Evolutionary conservation across 64 coral and sea anemone species (phyloP), one percentile per base, ranked within the genome.

Genomic region (Montipora efflorescens): DNA sequence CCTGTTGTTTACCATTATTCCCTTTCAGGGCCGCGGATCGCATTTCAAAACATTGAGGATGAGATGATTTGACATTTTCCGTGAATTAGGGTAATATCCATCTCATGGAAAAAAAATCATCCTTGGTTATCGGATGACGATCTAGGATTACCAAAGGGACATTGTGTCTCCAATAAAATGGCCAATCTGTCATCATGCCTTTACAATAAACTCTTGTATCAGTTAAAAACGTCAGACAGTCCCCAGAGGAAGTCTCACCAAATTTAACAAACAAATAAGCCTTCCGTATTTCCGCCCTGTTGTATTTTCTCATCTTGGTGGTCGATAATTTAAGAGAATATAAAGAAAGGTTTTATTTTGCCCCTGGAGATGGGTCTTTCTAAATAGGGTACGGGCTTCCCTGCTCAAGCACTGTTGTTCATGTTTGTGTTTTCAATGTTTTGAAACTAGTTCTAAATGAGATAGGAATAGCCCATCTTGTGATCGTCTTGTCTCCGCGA

Each of bases 151-250:
- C 82, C 18, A 85, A 67, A 45, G 82, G 82, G 82, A 85, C 82
- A 85, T 71, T 71, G 66, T 85, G 82, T 85, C 82, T 85, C 82
- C 82, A 85, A 69, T 71, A 70, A 85, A 83, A 46, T 20, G 21
- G 16, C 66, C 46, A 47, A 70, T 85, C 82, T 85, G 82, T 85
- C 82, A 85, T 47, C 82, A 85, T 19, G 66, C 82, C 82, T 85
- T 71, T 85, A 47, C 64, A 85, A 85, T 85, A 85, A 85, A 70
- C 66, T 67, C 70, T 85, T 85, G 62, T 85, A 70, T 85, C 82
- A 85, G 82, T 70, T 85, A 85, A 49, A 85, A 85, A 71, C 48
- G 62, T 71, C 82, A 71, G 8, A 85, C 64, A 85, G 62, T 28
- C 82, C 82, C 67, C 45, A 85, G 51, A 64, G 82, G 82, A 85